Evolutionary conservation across 2,888 invertebrate genomes (phyloP), one percentile per base, ranked within the genome.

Genomic region (Iphiclides podalirius): DNA sequence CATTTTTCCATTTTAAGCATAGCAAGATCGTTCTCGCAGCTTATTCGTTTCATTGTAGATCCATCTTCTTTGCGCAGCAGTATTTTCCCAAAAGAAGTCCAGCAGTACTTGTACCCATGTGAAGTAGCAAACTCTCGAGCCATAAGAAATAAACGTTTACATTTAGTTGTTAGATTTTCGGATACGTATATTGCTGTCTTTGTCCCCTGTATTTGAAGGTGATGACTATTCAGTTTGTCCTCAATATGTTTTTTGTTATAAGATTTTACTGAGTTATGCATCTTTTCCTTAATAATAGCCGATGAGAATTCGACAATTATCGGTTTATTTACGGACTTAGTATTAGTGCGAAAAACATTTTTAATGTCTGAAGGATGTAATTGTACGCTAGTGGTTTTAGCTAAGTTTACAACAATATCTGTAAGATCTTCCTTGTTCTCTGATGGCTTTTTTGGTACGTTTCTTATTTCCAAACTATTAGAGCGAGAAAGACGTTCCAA

Each of bases 391-490:
- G 28, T 13, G 4, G 15, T 14, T 40, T 40, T 40, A n/a, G 7
- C 26, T 2, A 39, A 3, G 12, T 26, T 9, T 4, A 4, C 11
- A 2, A 39, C 2, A 1, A 23, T 8, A 2, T 39, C 1, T 9
- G 13, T 2, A 9, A 39, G 14, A 26, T 39, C 39, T 39, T 39
- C 13, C 11, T 26, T 39, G 13, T 12, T 39, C 12, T 39, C 39
- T 13, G 23, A 12, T 9, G 4, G 13, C 1, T 12, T 23, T 16
- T 41, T 41, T 2, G 41, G 41, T 31, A 41, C 15, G 16, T 41
- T 41, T n/a, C 41, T 28, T 11, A 41, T 41, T 33, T 41, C 41
- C 11, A 41, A 15, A 11, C 16, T 41, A 0, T 14, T 41, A 8
- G 16, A 14, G 1, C 31, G 41, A 13, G 15, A 6, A 8, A 31